phyloP scores from a whole-genome alignment of 2,113 vertebrate genomes.

The Glareola pratincola region DNA sequence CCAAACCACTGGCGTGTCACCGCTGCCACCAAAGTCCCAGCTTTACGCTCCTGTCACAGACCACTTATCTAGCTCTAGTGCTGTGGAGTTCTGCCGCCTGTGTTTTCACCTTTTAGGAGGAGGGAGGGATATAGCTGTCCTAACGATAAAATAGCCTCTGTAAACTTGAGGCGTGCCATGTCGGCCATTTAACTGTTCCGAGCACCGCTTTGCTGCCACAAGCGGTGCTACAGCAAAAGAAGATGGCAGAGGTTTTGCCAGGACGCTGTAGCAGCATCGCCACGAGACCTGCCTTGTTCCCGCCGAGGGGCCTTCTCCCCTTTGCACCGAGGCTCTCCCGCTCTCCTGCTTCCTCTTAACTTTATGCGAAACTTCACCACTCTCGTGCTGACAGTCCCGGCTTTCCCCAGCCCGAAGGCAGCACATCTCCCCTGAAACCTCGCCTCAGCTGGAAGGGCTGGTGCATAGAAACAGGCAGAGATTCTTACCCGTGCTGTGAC shows the following conservation, averaged over 20 bases:
- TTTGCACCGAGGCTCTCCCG: neutral
- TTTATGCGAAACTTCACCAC: neutral
- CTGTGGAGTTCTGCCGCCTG: neutral
- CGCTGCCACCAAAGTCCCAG: neutral
- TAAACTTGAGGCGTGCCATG: neutral
- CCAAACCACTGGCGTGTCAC: neutral
- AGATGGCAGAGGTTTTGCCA: neutral
- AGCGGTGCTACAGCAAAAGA: neutral
- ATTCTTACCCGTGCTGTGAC: neutral
- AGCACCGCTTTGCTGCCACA: neutral
- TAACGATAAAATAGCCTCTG: neutral
- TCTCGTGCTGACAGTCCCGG: neutral
- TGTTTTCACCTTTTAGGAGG: neutral
- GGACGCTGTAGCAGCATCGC: neutral
- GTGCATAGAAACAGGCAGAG: neutral
- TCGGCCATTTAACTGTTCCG: neutral
- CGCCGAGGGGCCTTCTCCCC: neutral
- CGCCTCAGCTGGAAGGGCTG: neutral
- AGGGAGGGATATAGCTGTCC: neutral
- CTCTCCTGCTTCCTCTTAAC: neutral
- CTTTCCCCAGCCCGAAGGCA: neutral
- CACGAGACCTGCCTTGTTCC: neutral
- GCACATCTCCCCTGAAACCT: neutral
- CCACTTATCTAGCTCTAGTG: neutral
- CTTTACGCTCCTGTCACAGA: fast-evolving